Percentiles rank a stretch among this genome's conserved stretches.
Evolutionary conservation across 2,888 invertebrate species (phyloP).

Genomic region (Cistogaster globosa): DNA sequence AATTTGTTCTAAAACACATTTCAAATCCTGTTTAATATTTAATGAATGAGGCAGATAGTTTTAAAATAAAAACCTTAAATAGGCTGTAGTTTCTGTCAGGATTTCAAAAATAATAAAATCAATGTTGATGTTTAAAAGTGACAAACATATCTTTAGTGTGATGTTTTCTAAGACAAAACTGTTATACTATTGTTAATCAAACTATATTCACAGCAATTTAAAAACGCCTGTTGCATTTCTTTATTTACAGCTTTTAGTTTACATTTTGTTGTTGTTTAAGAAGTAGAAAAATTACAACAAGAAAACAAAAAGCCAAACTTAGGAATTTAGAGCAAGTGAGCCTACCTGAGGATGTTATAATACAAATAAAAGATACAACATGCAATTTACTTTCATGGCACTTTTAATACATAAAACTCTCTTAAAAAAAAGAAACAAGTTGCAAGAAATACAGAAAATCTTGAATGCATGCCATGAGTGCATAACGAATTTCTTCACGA

Average conservation of each 20-base stretch:
- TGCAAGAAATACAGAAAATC: neutral
- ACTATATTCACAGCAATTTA: too few species aligned
- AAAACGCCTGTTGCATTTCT: too few species aligned
- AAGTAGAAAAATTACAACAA: neutral
- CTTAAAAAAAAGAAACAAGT: neutral
- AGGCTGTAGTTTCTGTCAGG: too few species aligned
- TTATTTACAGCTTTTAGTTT: neutral
- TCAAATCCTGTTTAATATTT: too few species aligned
- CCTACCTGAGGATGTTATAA: slow-evolving; percentile 48
- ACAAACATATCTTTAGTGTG: too few species aligned
- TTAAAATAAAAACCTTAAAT: too few species aligned
- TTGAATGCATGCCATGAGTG: slow-evolving; percentile 30
- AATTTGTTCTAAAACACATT: too few species aligned
- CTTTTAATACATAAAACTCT: neutral
- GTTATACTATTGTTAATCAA: too few species aligned
- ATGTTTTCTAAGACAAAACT: too few species aligned
- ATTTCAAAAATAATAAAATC: too few species aligned
- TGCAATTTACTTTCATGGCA: slow-evolving; percentile 19
- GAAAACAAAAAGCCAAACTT: neutral
- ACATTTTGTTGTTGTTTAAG: neutral
- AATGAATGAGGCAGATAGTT: too few species aligned
- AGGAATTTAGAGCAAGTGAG: slow-evolving; percentile 47
- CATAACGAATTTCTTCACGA: slow-evolving; percentile 58
- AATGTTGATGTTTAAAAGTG: too few species aligned
- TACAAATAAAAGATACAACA: slow-evolving; percentile 31